These are phyloP conservation scores for Rhorus exstirpatorius DNA, from an alignment of 2,888 invertebrate genomes.

Conservation along the genomic window DNA sequence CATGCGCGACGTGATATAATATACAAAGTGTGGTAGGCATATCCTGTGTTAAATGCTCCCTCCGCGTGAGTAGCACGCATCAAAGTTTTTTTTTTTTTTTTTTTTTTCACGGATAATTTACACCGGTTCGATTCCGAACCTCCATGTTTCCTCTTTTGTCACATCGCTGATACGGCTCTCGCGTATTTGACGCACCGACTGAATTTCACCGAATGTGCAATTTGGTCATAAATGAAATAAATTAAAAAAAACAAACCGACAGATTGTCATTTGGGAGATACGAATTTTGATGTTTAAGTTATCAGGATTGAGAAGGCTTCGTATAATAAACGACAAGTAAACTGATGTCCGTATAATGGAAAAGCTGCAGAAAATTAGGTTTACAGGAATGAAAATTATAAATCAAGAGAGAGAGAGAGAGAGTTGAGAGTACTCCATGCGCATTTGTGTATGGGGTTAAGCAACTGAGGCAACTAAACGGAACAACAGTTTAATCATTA, in stretches of 20 bases:
- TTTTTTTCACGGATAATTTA: constrained; percentile 34
- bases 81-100: constrained; percentile 26
- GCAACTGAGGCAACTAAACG: too few species aligned
- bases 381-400: too few species aligned
- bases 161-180: neutral
- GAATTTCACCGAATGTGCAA: constrained; percentile 3
- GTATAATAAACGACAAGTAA: neutral
- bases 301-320: neutral
- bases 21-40: constrained; percentile 46
- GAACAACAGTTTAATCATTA: too few species aligned
- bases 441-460: too few species aligned
- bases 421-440: too few species aligned
- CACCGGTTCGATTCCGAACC: constrained; percentile 51
- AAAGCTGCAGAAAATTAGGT: neutral
- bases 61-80: constrained; percentile 54
- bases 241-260: neutral
- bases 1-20: constrained; percentile 52
- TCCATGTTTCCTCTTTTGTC: constrained; percentile 30
- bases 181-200: neutral
- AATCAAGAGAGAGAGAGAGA: too few species aligned
- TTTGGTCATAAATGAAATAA: neutral
- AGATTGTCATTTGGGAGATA: neutral
- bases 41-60: constrained; percentile 66
- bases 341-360: neutral
- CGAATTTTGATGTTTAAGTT: neutral